Conservation (phyloP, 2,113 vertebrate species). For the Tachycineta bicolor region DNA sequence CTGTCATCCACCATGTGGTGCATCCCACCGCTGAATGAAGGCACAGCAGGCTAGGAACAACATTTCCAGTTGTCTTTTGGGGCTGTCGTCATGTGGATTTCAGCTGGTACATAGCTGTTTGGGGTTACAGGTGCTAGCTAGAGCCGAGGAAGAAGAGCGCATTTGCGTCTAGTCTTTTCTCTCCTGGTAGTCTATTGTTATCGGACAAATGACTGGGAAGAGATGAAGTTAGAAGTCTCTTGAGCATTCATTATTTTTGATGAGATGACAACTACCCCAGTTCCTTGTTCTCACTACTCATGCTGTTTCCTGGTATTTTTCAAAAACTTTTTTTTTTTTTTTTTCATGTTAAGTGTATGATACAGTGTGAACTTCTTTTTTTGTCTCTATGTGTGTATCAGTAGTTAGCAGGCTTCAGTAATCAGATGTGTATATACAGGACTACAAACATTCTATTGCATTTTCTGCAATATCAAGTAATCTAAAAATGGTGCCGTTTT, state of each 20-base stretch:
- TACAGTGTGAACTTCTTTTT: conserved; percentile 40
- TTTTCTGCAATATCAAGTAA: not conserved
- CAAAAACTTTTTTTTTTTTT: conserved; percentile 50
- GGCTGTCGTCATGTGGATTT: conserved; percentile 72
- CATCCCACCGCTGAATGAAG: conserved; percentile 71
- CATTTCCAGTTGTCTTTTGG: conserved; percentile 79
- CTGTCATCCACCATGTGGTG: conserved; percentile 74
- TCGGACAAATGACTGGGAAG: conserved; percentile 72
- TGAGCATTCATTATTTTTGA: conserved; percentile 88
- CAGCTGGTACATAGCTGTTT: conserved; percentile 73
- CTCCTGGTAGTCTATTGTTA: conserved; percentile 70
- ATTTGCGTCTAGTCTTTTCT: conserved; percentile 42
- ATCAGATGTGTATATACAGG: not conserved
- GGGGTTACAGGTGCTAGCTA: conserved; percentile 82
- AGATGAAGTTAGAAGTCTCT: conserved; percentile 76
- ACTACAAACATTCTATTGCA: not conserved
- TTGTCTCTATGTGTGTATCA: not conserved
- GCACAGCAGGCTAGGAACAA: conserved; percentile 79
- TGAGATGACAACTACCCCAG: conserved; percentile 78
- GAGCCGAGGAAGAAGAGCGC: conserved; percentile 53
- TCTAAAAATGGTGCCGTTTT: not conserved
- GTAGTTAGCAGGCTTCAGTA: not conserved
- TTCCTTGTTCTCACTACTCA: conserved; percentile 62
- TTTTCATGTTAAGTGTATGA: conserved; percentile 51
- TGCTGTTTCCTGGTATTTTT: conserved; percentile 66